phyloP scores from a whole-genome alignment of 2,888 invertebrate genomes.

The Apotomis turbidana region DNA sequence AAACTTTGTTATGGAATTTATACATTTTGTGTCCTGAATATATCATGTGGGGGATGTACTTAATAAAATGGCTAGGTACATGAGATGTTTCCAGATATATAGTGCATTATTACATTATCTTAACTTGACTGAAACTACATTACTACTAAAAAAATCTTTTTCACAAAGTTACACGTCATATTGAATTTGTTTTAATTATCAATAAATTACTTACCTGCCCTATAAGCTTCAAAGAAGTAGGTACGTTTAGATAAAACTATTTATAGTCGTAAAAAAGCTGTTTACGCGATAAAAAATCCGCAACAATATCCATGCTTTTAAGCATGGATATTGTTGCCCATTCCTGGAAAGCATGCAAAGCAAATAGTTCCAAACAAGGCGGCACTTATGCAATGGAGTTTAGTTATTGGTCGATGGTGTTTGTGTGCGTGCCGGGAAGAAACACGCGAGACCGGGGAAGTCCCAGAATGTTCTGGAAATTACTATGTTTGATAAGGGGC shows the following conservation, averaged over 20 bases:
- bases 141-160: no score
- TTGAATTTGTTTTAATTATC: no score
- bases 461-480: constrained; percentile 6
- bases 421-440: constrained; percentile 7
- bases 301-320: no score
- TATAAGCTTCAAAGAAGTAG: background rate
- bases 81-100: no score
- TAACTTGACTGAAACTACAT: no score
- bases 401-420: background rate
- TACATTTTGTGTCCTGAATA: no score
- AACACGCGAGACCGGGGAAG: constrained; percentile 11
- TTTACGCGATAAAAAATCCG: background rate
- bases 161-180: no score
- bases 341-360: constrained; percentile 6
- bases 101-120: no score
- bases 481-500: background rate
- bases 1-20: no score
- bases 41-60: no score
- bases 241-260: background rate
- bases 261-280: background rate
- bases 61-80: no score
- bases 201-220: no score
- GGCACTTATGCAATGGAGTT: background rate
- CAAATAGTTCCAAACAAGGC: background rate
- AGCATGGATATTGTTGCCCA: background rate